These are phyloP conservation scores for Bothrops jararaca DNA, from an alignment of 2,113 vertebrate genomes.

Conservation along the genomic window DNA sequence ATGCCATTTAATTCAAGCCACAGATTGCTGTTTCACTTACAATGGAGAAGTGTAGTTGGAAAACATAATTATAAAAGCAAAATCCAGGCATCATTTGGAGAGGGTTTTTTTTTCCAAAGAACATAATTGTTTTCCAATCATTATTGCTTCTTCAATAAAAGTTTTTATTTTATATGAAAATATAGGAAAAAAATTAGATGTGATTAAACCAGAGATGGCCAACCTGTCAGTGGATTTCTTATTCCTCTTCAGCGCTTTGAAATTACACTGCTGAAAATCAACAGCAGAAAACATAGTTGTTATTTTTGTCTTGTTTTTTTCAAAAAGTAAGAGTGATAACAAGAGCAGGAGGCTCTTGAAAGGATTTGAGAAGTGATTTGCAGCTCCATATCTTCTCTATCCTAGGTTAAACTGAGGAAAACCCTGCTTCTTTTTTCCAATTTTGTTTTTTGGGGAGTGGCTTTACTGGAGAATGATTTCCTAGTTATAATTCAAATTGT, in stretches of 20 bases:
- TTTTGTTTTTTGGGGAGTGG: neutral
- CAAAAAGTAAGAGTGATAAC: neutral
- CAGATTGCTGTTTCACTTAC: neutral
- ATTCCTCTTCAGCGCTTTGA: neutral
- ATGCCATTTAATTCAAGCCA: neutral
- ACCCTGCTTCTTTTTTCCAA: neutral
- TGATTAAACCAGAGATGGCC: neutral
- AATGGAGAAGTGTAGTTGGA: neutral
- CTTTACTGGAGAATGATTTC: neutral
- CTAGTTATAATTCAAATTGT: slow-evolving; percentile 1
- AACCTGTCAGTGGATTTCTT: neutral
- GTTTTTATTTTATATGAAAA: neutral
- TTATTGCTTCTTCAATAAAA: neutral
- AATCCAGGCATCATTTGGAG: neutral
- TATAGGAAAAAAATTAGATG: neutral
- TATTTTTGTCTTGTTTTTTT: neutral
- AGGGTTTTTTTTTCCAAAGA: neutral
- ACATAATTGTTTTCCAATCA: neutral
- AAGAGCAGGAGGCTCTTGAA: neutral
- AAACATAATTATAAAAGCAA: neutral
- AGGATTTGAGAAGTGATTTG: neutral
- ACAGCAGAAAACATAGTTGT: neutral
- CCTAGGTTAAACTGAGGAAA: neutral
- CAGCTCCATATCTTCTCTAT: neutral
- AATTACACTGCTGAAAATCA: neutral